Percentiles rank a stretch among this genome's conserved stretches.
phyloP scores from a whole-genome alignment of 2,797 vertebrate genomes.

The Coendou prehensilis region DNA sequence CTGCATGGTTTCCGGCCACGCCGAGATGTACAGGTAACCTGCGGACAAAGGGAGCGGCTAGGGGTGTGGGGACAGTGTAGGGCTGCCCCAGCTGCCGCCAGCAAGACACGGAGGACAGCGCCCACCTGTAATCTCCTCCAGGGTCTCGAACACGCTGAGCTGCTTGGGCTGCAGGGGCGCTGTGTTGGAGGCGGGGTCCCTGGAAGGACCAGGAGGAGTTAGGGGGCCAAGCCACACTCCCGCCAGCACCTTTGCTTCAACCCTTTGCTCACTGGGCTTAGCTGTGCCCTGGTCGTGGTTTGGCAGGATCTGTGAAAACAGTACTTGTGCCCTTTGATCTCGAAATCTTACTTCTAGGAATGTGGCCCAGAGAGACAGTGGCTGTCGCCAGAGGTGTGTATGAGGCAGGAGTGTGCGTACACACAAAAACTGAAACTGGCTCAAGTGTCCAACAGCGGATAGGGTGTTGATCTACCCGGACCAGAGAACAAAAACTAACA shows the following conservation, averaged over 20 bases:
- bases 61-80: neutral
- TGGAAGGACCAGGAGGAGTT: slow-evolving; percentile 64
- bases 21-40: slow-evolving; percentile 97
- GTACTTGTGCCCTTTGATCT: slow-evolving; percentile 64
- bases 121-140: slow-evolving; percentile 97
- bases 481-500: neutral
- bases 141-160: slow-evolving; percentile 91
- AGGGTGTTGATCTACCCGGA: neutral
- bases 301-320: slow-evolving; percentile 39
- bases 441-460: neutral
- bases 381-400: neutral
- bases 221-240: neutral
- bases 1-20: slow-evolving; percentile 92
- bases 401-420: neutral
- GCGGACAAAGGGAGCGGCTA: slow-evolving; percentile 51
- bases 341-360: slow-evolving; percentile 68
- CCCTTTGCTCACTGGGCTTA: neutral
- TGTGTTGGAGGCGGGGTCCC: slow-evolving; percentile 89
- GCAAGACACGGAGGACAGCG: neutral
- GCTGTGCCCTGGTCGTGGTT: neutral
- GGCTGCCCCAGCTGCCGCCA: neutral
- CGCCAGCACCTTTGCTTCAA: neutral
- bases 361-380: neutral
- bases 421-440: neutral
- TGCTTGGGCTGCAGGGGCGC: slow-evolving; percentile 91